Base-by-base conservation (phyloP, 2,797 vertebrate species). In the Threskiornis aethiopicus region DNA sequence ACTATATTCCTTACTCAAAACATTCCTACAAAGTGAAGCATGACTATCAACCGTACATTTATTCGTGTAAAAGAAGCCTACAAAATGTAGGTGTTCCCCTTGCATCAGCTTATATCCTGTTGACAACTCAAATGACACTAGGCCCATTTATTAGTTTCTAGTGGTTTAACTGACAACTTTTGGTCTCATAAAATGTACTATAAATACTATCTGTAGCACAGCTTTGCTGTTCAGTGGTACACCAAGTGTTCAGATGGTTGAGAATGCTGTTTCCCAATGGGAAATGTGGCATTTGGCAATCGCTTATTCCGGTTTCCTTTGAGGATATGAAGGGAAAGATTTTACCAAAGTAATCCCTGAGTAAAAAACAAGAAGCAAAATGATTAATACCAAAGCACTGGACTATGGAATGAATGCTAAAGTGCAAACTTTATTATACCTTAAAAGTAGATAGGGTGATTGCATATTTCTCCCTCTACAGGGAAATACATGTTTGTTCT, bases 101-200 rank as follows among this genome's bases (percentile, higher is more conserved):
- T 96, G 92, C 91, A 96, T 92, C 84, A 94, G 69, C 92, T 95
- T 97, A 92, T 97, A 97, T 97, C 97, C 97, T 97, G 96, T 96
- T 97, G 95, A 96, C 96, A 96, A 64, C 84, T 94, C 90, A 96
- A 91, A 94, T 97, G 96, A 92, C 91, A 95, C 83, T 92, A 96
- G 83, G 83, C 91, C 59, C 86, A 92, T 96, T 96, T 95, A 97
- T 96, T 96, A 96, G 94, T 97, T 96, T 97, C 94, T 96, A 85
- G 97, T 97, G 97, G 97, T 97, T 97, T 97, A 97, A 97, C 96
- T 97, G 97, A 96, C 96, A 96, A 92, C 70, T 95, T 91, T 96
- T 96, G 94, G 95, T 96, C 93, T 92, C 97, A 91, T 93, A 95
- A 95, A 95, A 96, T 77, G 69, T 97, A 39, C 97, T 97, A 97